Conservation (phyloP, 2,797 vertebrate species). For the Avahi laniger region DNA sequence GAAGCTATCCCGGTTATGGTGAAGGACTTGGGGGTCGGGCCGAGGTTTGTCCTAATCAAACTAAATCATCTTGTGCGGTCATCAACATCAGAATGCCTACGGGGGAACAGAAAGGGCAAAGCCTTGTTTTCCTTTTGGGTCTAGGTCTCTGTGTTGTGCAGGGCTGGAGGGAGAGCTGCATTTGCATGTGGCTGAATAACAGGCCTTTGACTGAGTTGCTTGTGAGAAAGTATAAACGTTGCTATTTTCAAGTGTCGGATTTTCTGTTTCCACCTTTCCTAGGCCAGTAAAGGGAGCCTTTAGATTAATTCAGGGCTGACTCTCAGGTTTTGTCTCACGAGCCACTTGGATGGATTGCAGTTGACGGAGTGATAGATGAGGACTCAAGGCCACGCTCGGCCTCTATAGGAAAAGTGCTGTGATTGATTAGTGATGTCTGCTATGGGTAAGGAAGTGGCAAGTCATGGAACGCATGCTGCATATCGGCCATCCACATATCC, state of each 20-base stretch:
- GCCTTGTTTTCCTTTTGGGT: neutral
- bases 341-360: neutral
- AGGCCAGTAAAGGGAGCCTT: neutral
- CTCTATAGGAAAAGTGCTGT: neutral
- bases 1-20: neutral
- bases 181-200: neutral
- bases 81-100: fast-evolving
- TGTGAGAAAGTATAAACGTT: neutral
- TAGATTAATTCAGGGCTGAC: neutral
- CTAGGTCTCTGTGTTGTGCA: neutral
- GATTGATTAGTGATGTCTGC: conserved; percentile 45
- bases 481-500: neutral
- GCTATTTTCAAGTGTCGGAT: neutral
- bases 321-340: neutral
- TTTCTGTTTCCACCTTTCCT: neutral
- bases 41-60: neutral
- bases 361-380: neutral
- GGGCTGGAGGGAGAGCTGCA: neutral
- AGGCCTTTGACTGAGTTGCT: neutral
- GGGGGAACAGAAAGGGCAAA: neutral
- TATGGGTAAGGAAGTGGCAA: neutral
- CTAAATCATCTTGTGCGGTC: neutral
- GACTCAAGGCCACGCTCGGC: neutral
- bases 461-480: neutral
- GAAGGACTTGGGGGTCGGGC: neutral